Percentiles rank a stretch among this genome's conserved stretches.
phyloP scores from a whole-genome alignment of 2,113 vertebrate genomes.

The Prolemur simus region DNA sequence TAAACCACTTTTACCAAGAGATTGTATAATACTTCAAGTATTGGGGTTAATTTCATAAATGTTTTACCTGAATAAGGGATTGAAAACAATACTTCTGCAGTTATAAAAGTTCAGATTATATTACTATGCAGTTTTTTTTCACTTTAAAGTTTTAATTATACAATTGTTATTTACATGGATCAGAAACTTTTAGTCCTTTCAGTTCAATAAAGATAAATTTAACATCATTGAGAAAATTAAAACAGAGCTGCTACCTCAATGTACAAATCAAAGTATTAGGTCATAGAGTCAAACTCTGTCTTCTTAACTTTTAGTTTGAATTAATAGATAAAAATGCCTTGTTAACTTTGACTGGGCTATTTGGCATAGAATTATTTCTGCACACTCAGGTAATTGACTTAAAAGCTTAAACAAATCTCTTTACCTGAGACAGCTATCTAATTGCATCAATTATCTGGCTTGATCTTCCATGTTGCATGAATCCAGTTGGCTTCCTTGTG shows the following conservation, averaged over 20 bases:
- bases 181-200: not conserved
- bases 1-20: not conserved
- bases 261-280: constrained; percentile 1
- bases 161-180: not conserved
- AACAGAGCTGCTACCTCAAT: not conserved
- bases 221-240: constrained; percentile 28
- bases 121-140: not conserved
- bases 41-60: not conserved
- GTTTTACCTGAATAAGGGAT: not conserved
- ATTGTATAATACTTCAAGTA: not conserved
- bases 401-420: constrained; percentile 15
- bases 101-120: not conserved
- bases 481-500: accelerated
- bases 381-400: not conserved
- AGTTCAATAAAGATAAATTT: not conserved
- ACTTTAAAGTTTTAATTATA: not conserved
- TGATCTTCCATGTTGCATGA: not conserved
- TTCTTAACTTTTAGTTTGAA: not conserved
- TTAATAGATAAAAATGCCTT: constrained; percentile 27
- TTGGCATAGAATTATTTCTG: not conserved
- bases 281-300: not conserved
- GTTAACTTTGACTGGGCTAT: not conserved
- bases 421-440: not conserved
- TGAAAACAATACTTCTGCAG: not conserved
- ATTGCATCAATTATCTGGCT: not conserved